Evolutionary conservation across 2,888 invertebrate species (phyloP).

Genomic region (Rotaria socialis): DNA sequence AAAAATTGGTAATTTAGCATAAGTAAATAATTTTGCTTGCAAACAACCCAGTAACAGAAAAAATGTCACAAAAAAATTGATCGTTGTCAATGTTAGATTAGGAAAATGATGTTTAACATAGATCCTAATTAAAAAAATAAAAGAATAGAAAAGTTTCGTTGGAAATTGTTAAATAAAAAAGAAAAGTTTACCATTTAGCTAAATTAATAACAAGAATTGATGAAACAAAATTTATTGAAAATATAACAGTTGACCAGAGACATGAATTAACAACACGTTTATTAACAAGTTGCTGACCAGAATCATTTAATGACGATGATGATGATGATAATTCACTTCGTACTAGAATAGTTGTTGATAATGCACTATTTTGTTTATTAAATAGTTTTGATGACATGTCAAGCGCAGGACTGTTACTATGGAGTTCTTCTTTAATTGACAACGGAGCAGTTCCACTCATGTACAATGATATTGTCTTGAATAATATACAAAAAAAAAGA

Average conservation of each 20-base stretch:
- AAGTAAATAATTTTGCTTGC: background rate
- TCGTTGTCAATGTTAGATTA: slow-evolving; percentile 18
- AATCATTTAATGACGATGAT: background rate
- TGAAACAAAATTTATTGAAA: slow-evolving; percentile 21
- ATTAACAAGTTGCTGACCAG: background rate
- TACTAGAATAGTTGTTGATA: background rate
- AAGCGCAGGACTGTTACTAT: background rate
- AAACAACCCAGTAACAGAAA: background rate
- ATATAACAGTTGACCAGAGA: slow-evolving; percentile 13
- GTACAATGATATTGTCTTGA: background rate
- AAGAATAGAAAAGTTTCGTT: background rate
- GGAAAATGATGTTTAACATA: slow-evolving; percentile 33
- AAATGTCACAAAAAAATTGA: background rate
- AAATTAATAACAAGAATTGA: slow-evolving; percentile 33
- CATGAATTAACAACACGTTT: background rate
- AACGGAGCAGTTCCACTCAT: background rate
- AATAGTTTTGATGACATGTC: background rate
- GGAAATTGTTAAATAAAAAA: background rate
- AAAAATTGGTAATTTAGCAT: background rate
- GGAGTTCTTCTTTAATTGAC: background rate
- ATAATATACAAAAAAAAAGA: background rate
- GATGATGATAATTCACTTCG: background rate
- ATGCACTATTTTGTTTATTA: background rate
- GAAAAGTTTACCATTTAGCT: background rate
- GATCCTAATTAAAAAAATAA: background rate